Percentiles rank a stretch among this genome's conserved stretches.
phyloP scores from a whole-genome alignment of 2,888 invertebrate genomes.

The Dicycla oo region DNA sequence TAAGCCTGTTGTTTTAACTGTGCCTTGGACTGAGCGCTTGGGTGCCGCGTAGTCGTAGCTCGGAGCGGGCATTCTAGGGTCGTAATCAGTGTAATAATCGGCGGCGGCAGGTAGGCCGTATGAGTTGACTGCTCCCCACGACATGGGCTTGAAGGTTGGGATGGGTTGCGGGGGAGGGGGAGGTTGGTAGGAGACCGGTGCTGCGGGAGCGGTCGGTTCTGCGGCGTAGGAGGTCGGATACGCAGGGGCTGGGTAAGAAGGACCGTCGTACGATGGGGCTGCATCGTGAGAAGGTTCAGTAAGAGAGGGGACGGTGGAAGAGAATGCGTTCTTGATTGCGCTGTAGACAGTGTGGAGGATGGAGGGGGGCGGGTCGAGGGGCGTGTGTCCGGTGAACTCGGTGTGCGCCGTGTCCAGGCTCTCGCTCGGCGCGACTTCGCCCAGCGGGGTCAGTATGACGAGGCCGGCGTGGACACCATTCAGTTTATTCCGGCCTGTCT shows the following conservation, averaged over 20 bases:
- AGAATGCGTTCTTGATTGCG: slow-evolving; percentile 83
- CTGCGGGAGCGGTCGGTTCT: slow-evolving; percentile 60
- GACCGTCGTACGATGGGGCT: slow-evolving; percentile 26
- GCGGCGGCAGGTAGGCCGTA: slow-evolving; percentile 84
- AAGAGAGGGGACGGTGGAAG: slow-evolving; percentile 58
- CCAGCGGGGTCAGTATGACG: slow-evolving; percentile 86
- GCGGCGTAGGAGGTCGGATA: slow-evolving; percentile 38
- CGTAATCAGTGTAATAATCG: slow-evolving; percentile 80
- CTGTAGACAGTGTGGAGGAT: slow-evolving; percentile 84
- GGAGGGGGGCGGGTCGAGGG: slow-evolving; percentile 83
- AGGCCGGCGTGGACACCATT: slow-evolving; percentile 87
- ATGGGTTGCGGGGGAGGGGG: slow-evolving; percentile 80
- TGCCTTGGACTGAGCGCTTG: slow-evolving; percentile 74
- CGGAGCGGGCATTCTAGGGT: slow-evolving; percentile 72
- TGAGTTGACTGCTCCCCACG: slow-evolving; percentile 85
- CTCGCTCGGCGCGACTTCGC: slow-evolving; percentile 74
- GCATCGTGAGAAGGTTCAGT: slow-evolving; percentile 24
- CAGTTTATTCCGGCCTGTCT: slow-evolving; percentile 88
- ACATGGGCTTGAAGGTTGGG: slow-evolving; percentile 81
- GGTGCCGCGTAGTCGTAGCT: slow-evolving; percentile 77
- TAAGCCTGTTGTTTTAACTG: slow-evolving; percentile 71
- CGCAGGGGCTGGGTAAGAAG: slow-evolving; percentile 24
- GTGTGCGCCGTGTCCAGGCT: slow-evolving; percentile 73
- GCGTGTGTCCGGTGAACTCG: slow-evolving; percentile 73
- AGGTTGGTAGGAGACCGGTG: slow-evolving; percentile 72